phyloP scores from a whole-genome alignment of 2,797 vertebrate species.

The Hypotaenidia philippensis region DNA sequence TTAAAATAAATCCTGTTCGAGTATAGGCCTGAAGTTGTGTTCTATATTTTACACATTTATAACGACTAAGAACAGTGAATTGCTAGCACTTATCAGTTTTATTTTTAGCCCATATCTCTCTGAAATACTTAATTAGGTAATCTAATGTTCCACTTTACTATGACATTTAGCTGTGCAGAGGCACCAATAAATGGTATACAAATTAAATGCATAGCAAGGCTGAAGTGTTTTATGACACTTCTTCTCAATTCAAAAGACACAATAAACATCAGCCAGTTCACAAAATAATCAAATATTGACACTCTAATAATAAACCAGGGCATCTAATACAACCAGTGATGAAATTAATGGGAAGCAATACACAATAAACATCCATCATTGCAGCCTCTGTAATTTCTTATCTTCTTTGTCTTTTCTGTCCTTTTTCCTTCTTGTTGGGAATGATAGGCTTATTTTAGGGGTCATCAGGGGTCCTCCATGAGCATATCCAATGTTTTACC shows the following conservation, averaged over 20 bases:
- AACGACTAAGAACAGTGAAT: not conserved
- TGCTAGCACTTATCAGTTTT: not conserved
- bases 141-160: constrained; percentile 25
- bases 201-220: not conserved
- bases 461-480: not conserved
- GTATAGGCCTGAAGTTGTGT: not conserved
- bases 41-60: constrained; percentile 33
- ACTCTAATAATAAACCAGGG: not conserved
- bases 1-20: constrained; percentile 40
- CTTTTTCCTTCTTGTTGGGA: not conserved
- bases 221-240: not conserved
- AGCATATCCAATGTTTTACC: not conserved
- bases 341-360: not conserved
- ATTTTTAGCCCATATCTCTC: constrained; percentile 43
- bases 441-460: not conserved
- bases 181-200: not conserved
- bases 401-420: not conserved
- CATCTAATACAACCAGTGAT: not conserved
- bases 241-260: not conserved
- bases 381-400: not conserved
- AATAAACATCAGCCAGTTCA: constrained; percentile 10
- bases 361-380: not conserved
- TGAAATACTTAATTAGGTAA: constrained; percentile 54
- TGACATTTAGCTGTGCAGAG: not conserved
- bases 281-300: constrained; percentile 7